Base-by-base conservation (phyloP, 2,113 vertebrate genomes). In the Pipa parva region DNA sequence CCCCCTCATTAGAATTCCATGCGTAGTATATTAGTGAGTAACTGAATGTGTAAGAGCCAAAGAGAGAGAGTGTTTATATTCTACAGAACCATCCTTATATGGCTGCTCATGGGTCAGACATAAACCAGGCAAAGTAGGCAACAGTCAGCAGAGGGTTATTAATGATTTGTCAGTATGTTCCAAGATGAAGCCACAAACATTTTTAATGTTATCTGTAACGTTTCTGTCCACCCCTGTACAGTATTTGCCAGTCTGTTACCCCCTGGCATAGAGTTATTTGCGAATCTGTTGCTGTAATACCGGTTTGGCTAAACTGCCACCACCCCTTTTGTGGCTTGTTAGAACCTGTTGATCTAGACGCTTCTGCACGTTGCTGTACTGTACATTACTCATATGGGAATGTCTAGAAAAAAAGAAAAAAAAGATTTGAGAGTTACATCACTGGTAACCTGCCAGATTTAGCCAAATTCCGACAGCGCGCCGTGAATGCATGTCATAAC, bases 31-130 rank as follows among this genome's bases (percentile, higher is more conserved):
- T 51, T 21, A 28, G 46, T 69, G 65, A 69, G 56, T 69, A 69
- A 69, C 56, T 52, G 22, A 21, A 69, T 49, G 60, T 60, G 57
- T 59, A 21, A 27, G 11, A 28, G 65, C 36, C 25, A 37, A n/a
- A 65, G 45, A 51, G 57, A 28, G 26, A 26, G 42, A 58, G 46
- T 69, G 65, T 69, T 69, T 69, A 69, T 69, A 69, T 26, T 69
- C 24, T 52, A 33, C 52, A 52, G 65, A 69, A 51, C 51, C 55
- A 22, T 25, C 65, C 65, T 60, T 69, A 69, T 69, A 69, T 60
- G 65, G 65, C 65, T 39, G 11, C 57, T 52, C 46, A 21, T 20
- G 12, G 57, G 54, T 21, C 26, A 42, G 39, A 42, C 1, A 42
- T 15, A 42, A 42, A 42, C 12, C 39, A 42, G 39, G 33, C 17